A percentile compares a stretch with the other conserved stretches of the same genome.
These are phyloP conservation scores for Pangasius macronema DNA, from an alignment of 2,797 vertebrate species.

Conservation along the genomic window DNA sequence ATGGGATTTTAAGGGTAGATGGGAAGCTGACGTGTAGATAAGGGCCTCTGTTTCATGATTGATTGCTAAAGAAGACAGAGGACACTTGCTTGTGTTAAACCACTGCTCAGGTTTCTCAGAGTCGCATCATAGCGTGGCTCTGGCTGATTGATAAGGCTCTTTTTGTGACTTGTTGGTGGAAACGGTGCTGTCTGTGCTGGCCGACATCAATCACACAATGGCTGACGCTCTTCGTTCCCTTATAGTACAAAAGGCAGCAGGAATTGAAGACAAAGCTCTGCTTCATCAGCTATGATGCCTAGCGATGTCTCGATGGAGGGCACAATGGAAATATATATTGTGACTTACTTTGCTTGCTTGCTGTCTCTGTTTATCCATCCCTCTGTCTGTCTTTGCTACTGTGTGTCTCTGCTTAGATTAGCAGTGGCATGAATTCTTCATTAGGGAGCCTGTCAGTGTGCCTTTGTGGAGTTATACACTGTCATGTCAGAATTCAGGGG, in stretches of 20 bases:
- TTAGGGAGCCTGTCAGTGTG: conserved; percentile 69
- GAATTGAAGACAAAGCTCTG: conserved; percentile 51
- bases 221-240: conserved; percentile 37
- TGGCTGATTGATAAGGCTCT: conserved; percentile 71
- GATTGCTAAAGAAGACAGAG: conserved; percentile 65
- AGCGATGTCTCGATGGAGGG: conserved; percentile 52
- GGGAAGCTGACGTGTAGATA: conserved; percentile 21
- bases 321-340: conserved; percentile 42
- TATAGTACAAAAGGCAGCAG: conserved; percentile 35
- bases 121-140: conserved; percentile 45
- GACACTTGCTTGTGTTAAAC: conserved; percentile 65
- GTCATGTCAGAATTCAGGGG: conserved; percentile 68
- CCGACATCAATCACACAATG: conserved; percentile 71
- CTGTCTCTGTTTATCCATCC: conserved; percentile 6
- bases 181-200: conserved; percentile 59
- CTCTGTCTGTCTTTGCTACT: conserved; percentile 45
- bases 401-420: conserved; percentile 32
- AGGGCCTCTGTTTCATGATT: conserved; percentile 59
- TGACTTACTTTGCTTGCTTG: conserved; percentile 22
- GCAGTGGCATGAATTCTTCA: conserved; percentile 61
- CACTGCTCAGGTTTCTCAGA: conserved; percentile 51
- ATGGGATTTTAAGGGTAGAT: conserved; percentile 51
- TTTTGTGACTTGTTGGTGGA: conserved; percentile 61
- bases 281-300: conserved; percentile 47
- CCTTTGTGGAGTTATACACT: conserved; percentile 68